These are phyloP conservation scores for Bambusicola thoracicus DNA, from an alignment of 2,113 vertebrate genomes.

Conservation along the genomic window DNA sequence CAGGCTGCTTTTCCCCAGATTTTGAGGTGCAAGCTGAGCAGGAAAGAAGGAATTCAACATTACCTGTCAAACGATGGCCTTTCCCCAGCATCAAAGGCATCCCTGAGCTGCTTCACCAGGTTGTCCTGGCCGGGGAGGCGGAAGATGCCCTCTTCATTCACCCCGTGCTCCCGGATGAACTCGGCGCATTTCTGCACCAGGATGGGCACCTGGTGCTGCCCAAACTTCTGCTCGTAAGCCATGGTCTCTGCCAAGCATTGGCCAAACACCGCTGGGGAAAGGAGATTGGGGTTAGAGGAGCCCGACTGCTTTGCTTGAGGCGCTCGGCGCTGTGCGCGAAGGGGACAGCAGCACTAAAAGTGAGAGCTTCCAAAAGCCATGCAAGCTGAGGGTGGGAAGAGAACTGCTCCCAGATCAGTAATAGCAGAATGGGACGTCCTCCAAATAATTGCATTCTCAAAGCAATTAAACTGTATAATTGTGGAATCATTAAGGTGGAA, in stretches of 20 bases:
- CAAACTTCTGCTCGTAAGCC: slow-evolving; percentile 87
- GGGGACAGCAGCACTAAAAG: neutral
- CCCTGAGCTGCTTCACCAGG: slow-evolving; percentile 90
- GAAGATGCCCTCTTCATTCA: slow-evolving; percentile 94
- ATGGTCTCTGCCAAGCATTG: slow-evolving; percentile 87
- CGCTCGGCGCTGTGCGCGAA: too few species aligned
- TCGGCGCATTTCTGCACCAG: slow-evolving; percentile 91
- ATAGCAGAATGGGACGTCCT: neutral
- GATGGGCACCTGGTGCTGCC: slow-evolving; percentile 88
- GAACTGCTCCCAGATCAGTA: neutral
- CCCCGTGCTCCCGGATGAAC: slow-evolving; percentile 88
- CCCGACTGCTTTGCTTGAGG: neutral
- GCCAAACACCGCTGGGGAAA: slow-evolving; percentile 84
- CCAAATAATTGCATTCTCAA: neutral
- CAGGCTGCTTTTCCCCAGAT: neutral
- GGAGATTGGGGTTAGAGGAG: neutral
- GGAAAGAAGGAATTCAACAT: neutral
- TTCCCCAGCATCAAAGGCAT: slow-evolving; percentile 92
- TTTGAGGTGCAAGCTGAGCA: neutral
- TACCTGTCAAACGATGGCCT: slow-evolving; percentile 92
- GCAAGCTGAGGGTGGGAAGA: neutral
- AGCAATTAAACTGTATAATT: too few species aligned
- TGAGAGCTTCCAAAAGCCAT: neutral
- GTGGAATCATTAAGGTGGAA: too few species aligned
- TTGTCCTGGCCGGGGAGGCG: slow-evolving; percentile 96